phyloP scores from a whole-genome alignment of 2,113 vertebrate genomes.

The Neofelis nebulosa region DNA sequence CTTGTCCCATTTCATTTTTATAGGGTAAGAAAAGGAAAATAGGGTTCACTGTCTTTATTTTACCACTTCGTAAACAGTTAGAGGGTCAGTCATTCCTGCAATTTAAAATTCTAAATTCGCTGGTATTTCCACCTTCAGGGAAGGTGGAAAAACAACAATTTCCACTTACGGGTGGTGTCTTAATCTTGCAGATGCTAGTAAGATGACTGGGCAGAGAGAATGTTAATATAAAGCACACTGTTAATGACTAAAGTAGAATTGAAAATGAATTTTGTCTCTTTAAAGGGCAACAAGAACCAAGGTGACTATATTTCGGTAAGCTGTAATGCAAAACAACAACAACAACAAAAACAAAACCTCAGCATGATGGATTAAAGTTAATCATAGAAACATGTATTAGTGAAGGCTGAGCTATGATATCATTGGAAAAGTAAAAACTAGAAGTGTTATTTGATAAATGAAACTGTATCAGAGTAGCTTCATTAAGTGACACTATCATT shows the following conservation, averaged over 20 bases:
- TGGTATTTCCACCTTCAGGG: not conserved
- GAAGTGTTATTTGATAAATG: not conserved
- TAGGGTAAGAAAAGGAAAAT: not conserved
- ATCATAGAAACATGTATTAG: not conserved
- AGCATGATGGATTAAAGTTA: not conserved
- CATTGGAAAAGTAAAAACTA: slow-evolving; percentile 16
- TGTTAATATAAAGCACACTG: not conserved
- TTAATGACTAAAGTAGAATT: not conserved
- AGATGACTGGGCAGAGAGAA: slow-evolving; percentile 1
- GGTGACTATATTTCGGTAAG: slow-evolving; percentile 20
- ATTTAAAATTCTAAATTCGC: slow-evolving; percentile 40
- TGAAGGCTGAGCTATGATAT: not conserved
- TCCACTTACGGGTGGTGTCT: not conserved
- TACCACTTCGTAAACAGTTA: not conserved
- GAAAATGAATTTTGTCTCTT: not conserved
- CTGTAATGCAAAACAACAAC: not conserved
- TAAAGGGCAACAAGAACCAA: slow-evolving; percentile 6
- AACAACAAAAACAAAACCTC: not conserved
- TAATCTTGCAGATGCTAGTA: not conserved
- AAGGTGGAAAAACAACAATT: not conserved
- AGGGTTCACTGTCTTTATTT: not conserved
- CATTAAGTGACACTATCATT: not conserved
- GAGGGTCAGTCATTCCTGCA: not conserved
- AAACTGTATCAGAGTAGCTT: not conserved
- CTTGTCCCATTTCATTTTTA: not conserved